Percentiles rank a stretch among this genome's conserved stretches.
These are phyloP conservation scores for Hippocampus guttulatus DNA, from an alignment of 2,113 vertebrate species.

Conservation along the genomic window DNA sequence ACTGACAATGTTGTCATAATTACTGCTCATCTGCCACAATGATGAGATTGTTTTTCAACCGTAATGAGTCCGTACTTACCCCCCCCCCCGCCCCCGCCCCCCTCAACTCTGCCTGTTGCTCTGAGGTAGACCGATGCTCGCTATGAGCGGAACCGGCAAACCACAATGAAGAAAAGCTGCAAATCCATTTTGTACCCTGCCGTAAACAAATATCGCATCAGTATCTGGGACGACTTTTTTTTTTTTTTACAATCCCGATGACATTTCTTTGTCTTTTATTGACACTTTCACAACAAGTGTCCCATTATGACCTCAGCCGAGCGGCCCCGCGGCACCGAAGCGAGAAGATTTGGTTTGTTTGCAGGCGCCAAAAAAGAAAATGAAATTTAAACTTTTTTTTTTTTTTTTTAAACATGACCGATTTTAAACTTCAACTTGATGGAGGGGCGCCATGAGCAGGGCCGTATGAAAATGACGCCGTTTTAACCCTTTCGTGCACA, in stretches of 20 bases:
- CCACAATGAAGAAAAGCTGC: slow-evolving; percentile 28
- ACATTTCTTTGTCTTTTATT: neutral
- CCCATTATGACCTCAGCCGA: neutral
- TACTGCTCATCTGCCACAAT: slow-evolving; percentile 15
- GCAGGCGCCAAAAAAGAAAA: too few species aligned
- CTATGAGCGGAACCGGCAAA: slow-evolving; percentile 26
- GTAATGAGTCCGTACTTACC: neutral
- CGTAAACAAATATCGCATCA: slow-evolving; percentile 8
- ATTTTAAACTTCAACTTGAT: too few species aligned
- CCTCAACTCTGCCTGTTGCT: slow-evolving; percentile 8
- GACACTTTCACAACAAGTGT: neutral
- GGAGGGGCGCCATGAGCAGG: too few species aligned
- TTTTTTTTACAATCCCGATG: neutral
- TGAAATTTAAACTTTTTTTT: too few species aligned
- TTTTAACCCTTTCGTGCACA: too few species aligned
- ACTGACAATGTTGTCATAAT: slow-evolving; percentile 28
- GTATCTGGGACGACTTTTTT: neutral
- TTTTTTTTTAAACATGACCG: too few species aligned
- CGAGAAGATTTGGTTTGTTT: too few species aligned
- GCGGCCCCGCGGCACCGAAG: neutral
- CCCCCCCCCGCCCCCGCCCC: neutral
- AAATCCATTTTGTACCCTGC: slow-evolving; percentile 9
- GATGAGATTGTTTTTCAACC: slow-evolving; percentile 18
- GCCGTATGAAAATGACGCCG: too few species aligned
- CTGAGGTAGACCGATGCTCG: slow-evolving; percentile 23